Percentiles rank a stretch among this genome's conserved stretches.
These are phyloP conservation scores for Otocyon megalotis DNA, from an alignment of 2,113 vertebrate species.

Conservation along the genomic window DNA sequence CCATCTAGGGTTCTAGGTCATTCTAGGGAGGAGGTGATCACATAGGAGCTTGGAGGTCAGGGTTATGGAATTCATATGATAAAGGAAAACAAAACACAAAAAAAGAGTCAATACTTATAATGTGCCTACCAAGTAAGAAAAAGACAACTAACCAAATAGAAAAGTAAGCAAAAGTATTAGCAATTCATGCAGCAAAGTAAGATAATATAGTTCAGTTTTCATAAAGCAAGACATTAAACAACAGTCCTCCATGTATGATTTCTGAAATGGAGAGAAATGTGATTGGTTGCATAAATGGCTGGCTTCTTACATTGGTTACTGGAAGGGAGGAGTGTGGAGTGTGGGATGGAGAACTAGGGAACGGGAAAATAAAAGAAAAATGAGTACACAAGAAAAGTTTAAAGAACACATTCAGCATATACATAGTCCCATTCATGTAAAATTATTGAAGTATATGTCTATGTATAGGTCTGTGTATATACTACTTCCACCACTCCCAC, in stretches of 20 bases:
- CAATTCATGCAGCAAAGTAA: neutral
- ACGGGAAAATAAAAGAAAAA: neutral
- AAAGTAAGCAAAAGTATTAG: neutral
- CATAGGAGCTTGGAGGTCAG: neutral
- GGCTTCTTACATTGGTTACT: neutral
- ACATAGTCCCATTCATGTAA: neutral
- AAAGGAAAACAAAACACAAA: neutral
- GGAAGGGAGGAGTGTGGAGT: too few species aligned
- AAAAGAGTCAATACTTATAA: neutral
- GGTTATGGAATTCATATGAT: neutral
- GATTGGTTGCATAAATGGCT: neutral
- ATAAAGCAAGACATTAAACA: neutral
- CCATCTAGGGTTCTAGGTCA: neutral
- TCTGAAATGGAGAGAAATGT: neutral
- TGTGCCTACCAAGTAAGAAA: neutral
- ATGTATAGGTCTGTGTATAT: accelerated
- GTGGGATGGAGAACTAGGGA: neutral
- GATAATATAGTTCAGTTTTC: neutral
- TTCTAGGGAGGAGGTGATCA: neutral
- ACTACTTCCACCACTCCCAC: neutral
- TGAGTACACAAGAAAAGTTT: neutral
- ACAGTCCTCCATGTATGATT: neutral
- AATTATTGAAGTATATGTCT: neutral
- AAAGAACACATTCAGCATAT: neutral
- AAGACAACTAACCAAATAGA: neutral